These are phyloP conservation scores for Emydocephalus ijimae DNA, from an alignment of 2,113 vertebrate species.

Conservation along the genomic window DNA sequence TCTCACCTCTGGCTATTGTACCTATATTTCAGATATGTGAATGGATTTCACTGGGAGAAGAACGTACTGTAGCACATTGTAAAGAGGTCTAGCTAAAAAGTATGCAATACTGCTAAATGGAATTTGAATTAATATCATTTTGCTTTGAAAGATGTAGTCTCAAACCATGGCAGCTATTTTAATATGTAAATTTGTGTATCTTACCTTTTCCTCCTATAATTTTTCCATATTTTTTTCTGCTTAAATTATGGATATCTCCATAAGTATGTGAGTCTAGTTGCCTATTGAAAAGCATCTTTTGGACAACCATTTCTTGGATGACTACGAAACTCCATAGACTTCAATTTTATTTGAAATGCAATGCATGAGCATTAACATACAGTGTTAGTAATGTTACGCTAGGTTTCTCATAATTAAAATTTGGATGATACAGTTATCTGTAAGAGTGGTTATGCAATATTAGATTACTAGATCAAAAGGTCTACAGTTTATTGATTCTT, in stretches of 20 bases:
- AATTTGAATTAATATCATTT: neutral
- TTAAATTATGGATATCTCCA: neutral
- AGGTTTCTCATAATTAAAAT: neutral
- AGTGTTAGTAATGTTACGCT: neutral
- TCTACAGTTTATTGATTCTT: neutral
- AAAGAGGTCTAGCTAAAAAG: neutral
- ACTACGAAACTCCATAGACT: no score
- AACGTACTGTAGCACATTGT: neutral
- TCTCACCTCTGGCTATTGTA: neutral
- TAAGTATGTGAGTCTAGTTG: neutral
- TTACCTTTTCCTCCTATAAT: neutral
- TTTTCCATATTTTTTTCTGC: neutral
- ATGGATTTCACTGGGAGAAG: neutral
- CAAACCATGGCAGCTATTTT: neutral
- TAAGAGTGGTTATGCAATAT: neutral
- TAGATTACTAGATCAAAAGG: neutral
- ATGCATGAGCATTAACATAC: neutral
- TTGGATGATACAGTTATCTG: neutral
- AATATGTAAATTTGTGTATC: neutral
- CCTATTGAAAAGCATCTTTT: no score
- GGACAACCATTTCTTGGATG: no score
- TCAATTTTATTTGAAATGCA: neutral
- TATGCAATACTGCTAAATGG: neutral
- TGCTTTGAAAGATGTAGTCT: neutral
- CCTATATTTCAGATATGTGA: neutral